Conservation (phyloP, 1,140 invertebrate species). For the Drosophila sechellia region DNA sequence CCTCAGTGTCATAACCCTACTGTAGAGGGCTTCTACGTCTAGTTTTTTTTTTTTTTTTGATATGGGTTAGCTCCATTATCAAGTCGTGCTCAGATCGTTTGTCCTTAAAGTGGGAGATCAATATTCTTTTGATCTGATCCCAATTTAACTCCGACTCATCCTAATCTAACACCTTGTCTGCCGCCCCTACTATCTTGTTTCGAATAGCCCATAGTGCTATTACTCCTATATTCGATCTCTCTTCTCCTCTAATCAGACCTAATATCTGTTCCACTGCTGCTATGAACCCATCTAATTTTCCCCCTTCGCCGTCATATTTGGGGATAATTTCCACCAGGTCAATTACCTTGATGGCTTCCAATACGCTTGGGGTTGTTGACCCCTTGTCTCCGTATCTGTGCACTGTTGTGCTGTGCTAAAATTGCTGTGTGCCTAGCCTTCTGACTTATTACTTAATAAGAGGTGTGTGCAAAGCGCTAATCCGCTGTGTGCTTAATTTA, state of each 20-base stretch:
- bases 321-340: background rate
- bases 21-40: background rate
- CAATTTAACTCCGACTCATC: no score
- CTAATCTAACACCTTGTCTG: background rate
- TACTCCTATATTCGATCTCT: background rate
- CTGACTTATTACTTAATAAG: no score
- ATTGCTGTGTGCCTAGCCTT: no score
- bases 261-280: background rate
- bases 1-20: background rate
- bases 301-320: background rate
- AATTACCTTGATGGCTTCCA: background rate
- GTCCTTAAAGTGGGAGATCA: no score
- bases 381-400: no score
- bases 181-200: background rate
- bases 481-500: no score
- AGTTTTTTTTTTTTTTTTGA: background rate
- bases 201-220: background rate
- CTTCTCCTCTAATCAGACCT: background rate
- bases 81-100: background rate
- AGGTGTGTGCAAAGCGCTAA: no score
- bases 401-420: no score
- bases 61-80: constrained; percentile 2
- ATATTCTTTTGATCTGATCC: no score
- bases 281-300: background rate
- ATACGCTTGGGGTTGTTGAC: background rate